phyloP scores from a whole-genome alignment of 2,888 invertebrate species.

The Tineola bisselliella region DNA sequence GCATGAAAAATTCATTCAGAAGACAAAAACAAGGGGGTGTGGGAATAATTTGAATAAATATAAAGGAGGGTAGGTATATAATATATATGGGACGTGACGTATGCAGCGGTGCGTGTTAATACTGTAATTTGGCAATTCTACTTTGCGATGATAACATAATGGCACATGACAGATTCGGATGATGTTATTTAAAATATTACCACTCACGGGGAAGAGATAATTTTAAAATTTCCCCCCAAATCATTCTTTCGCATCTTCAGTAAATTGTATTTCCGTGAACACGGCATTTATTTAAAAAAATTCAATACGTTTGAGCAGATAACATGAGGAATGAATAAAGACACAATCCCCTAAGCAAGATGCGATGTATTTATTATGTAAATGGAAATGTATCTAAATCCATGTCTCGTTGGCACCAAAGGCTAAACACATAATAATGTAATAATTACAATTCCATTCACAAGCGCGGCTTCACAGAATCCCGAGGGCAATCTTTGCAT shows the following conservation, averaged over 20 bases:
- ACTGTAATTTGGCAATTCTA: slow-evolving; percentile 53
- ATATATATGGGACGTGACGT: slow-evolving; percentile 26
- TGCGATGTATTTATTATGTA: no score
- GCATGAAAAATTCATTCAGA: slow-evolving; percentile 65
- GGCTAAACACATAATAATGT: slow-evolving; percentile 5
- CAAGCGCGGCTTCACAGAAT: slow-evolving; percentile 49
- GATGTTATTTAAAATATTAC: no score
- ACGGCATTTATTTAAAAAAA: no score
- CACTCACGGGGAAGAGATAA: no score
- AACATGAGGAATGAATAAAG: background rate
- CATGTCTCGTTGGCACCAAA: no score
- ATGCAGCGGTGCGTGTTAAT: slow-evolving; percentile 54
- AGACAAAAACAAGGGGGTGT: slow-evolving; percentile 57
- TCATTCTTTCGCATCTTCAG: no score
- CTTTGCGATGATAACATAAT: slow-evolving; percentile 37
- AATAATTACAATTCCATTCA: slow-evolving; percentile 55
- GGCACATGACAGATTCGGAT: slow-evolving; percentile 35
- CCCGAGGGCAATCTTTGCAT: slow-evolving; percentile 22
- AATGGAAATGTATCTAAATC: no score
- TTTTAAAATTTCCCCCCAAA: no score
- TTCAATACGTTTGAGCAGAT: no score
- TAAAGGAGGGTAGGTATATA: no score
- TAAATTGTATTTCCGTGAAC: no score
- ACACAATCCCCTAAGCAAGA: background rate
- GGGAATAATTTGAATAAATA: slow-evolving; percentile 65